Base-by-base conservation (phyloP, 2,797 vertebrate species). In the Catostomus latipinnis region DNA sequence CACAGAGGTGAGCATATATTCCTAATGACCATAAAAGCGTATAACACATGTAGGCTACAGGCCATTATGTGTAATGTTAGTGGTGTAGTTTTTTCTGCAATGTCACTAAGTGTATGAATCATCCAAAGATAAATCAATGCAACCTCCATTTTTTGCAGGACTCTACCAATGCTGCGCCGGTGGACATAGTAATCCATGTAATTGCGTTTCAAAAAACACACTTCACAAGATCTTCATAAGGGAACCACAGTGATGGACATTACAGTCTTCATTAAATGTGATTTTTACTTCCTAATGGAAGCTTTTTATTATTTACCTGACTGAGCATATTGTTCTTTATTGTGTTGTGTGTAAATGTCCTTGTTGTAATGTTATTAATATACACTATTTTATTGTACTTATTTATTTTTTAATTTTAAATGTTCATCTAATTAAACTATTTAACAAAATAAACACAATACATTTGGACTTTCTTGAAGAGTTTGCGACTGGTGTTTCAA, bases 301-400 rank as follows among this genome's bases (percentile, higher is more conserved):
- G 85, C 88, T 78, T 75, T 22, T 66, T 58, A 70, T 89, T 3
- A 84, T 67, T 9, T 81, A 63, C 71, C 74, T 83, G 75, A 92
- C 82, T 82, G 76, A 92, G 81, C 91, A 94, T 66, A 89, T 93
- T 94, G 91, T 91, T 94, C 91, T 72, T n/a, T 67, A 14, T 10
- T 18, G 16, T 43, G 22, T 43, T 62, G 11, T 62, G 53, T 80
- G 69, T 76, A 45, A 56, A 45, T 63, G 34, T 34, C 4, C 34
- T 4, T 57, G 50, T 11, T 54, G 7, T 18, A 16, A 49, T 67
- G 68, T 52, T 63, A 52, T 45, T 45, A 18, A 52, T 12, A 8
- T 5, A 46, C 34, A 6, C 6, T 1, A 13, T 11, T 61, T 8
- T 71, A 43, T 49, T 18, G 9, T 63, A 8, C 45, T 54, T 12